Conservation (phyloP, 2,888 invertebrate species). For the Merodon equestris region DNA sequence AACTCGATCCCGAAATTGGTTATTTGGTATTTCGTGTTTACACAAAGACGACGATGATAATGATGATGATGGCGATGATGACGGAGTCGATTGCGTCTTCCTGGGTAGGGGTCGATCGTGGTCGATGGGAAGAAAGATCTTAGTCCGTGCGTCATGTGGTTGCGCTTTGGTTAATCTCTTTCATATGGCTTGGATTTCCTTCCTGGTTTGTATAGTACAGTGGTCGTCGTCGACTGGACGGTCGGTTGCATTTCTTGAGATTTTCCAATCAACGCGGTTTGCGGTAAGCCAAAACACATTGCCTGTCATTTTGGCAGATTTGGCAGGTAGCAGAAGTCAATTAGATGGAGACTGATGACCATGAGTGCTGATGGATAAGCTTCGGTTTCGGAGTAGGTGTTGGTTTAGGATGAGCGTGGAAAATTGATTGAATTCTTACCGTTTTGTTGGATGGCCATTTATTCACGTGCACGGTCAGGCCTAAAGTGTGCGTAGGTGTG, state of each 20-base stretch:
- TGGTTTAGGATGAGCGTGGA: constrained; percentile 60
- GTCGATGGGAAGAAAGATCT: constrained; percentile 47
- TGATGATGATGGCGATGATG: constrained; percentile 41
- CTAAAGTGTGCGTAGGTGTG: constrained; percentile 55
- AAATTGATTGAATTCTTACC: constrained; percentile 58
- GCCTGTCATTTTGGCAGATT: constrained; percentile 19
- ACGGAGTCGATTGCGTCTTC: constrained; percentile 49
- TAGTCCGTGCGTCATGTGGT: constrained; percentile 61
- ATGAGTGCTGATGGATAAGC: constrained; percentile 51
- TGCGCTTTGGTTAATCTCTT: constrained; percentile 68
- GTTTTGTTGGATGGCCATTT: constrained; percentile 18
- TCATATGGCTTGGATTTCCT: constrained; percentile 68
- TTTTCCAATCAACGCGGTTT: constrained; percentile 55
- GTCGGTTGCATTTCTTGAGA: constrained; percentile 21
- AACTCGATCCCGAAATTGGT: constrained; percentile 60
- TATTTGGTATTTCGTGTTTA: constrained; percentile 63
- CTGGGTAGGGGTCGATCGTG: constrained; percentile 22
- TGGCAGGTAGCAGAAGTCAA: constrained; percentile 63
- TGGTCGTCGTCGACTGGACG: constrained; percentile 4
- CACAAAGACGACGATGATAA: constrained; percentile 43
- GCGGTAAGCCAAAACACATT: constrained; percentile 64
- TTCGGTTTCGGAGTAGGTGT: constrained; percentile 39
- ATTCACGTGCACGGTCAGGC: no score
- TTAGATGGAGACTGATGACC: constrained; percentile 53
- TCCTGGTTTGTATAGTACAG: constrained; percentile 49